Conservation (phyloP, 2,888 invertebrate genomes). For the Epinotia brunnichana region DNA sequence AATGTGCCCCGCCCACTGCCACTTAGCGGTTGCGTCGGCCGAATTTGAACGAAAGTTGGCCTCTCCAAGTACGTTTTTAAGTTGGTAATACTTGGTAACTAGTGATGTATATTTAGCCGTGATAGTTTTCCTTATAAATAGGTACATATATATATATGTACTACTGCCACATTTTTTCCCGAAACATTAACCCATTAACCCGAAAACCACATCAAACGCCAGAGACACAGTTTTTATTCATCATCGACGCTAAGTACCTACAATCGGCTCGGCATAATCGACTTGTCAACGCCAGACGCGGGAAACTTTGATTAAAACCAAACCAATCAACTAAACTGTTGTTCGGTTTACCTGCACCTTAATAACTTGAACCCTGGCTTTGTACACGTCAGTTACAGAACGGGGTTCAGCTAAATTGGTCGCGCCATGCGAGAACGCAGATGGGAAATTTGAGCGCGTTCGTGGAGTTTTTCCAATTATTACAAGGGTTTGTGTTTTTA, state of each 20-base stretch:
- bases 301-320: conserved; percentile 62
- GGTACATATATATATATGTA: too few species aligned
- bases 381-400: background rate
- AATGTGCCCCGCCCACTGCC: too few species aligned
- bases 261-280: conserved; percentile 58
- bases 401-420: conserved; percentile 12
- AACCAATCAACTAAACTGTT: conserved; percentile 55
- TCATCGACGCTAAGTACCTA: conserved; percentile 59
- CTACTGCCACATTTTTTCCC: too few species aligned
- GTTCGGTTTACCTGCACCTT: conserved; percentile 47
- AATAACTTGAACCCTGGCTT: background rate
- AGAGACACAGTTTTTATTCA: conserved; percentile 56
- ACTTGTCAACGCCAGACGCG: conserved; percentile 58
- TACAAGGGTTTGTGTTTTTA: conserved; percentile 33
- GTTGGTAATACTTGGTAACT: too few species aligned
- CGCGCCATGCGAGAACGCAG: conserved; percentile 39
- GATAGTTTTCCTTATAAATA: too few species aligned
- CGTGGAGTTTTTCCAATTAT: conserved; percentile 31
- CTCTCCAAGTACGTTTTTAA: too few species aligned
- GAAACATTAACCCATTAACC: background rate
- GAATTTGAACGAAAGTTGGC: too few species aligned
- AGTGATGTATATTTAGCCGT: too few species aligned
- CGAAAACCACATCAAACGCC: conserved; percentile 39
- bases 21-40: too few species aligned
- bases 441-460: conserved; percentile 27